phyloP scores from a whole-genome alignment of 2,113 vertebrate genomes.

The Ellobius talpinus region DNA sequence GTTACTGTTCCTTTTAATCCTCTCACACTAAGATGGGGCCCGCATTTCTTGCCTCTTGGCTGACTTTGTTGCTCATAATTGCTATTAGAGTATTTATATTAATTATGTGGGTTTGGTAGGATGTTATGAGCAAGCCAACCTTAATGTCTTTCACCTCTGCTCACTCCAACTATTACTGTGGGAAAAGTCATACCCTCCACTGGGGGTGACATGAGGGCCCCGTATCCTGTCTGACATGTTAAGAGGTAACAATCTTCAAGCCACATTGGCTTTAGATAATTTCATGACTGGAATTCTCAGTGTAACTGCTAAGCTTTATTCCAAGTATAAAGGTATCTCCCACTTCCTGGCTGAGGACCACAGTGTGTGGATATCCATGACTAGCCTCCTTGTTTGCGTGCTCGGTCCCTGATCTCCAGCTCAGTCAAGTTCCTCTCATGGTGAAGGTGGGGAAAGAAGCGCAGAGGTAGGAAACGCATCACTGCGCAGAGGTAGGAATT shows the following conservation, averaged over 20 bases:
- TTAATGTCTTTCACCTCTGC: background rate
- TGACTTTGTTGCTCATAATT: background rate
- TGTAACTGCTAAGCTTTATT: background rate
- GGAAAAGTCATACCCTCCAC: background rate
- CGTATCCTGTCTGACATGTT: background rate
- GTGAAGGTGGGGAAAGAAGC: background rate
- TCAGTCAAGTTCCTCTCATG: background rate
- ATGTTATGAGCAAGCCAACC: background rate
- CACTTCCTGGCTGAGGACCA: background rate
- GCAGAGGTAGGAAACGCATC: background rate
- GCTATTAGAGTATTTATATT: background rate
- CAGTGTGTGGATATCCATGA: background rate
- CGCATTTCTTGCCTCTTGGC: background rate
- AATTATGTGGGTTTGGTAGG: background rate
- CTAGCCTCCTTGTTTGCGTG: background rate
- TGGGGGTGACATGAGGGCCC: background rate
- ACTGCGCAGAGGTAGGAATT: no score
- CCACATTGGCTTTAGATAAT: background rate
- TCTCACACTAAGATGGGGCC: background rate
- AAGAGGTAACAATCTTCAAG: background rate
- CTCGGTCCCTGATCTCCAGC: background rate
- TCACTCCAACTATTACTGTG: background rate
- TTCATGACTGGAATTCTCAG: constrained; percentile 9
- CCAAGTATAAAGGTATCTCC: background rate
- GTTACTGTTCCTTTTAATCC: background rate